Percentiles rank a stretch among this genome's conserved stretches.
These are phyloP conservation scores for Dallia pectoralis DNA, from an alignment of 2,797 vertebrate genomes.

Conservation along the genomic window DNA sequence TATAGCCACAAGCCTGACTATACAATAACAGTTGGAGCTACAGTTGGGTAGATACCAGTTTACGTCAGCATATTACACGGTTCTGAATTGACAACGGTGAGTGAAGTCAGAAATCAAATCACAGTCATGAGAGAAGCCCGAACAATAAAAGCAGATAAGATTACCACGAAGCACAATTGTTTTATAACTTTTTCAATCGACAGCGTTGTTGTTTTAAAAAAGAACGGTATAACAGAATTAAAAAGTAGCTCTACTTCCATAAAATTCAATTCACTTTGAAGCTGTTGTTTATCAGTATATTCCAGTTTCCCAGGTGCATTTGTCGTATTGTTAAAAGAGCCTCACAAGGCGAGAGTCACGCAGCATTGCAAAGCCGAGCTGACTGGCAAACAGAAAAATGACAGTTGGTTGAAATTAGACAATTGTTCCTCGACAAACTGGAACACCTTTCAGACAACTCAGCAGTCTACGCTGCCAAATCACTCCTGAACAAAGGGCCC, in stretches of 20 bases:
- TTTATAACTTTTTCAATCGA: neutral
- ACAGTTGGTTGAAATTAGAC: constrained; percentile 45
- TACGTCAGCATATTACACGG: neutral
- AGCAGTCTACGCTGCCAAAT: constrained; percentile 24
- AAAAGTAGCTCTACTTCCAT: neutral
- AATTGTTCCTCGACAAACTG: constrained; percentile 62
- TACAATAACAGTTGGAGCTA: neutral
- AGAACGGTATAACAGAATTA: neutral
- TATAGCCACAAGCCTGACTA: neutral
- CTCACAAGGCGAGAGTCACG: constrained; percentile 52
- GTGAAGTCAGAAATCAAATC: neutral
- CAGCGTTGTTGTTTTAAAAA: neutral
- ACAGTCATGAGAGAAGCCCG: too few species aligned
- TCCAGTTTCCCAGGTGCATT: constrained; percentile 54
- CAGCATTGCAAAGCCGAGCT: constrained; percentile 59
- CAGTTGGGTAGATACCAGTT: neutral
- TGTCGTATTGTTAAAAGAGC: constrained; percentile 31
- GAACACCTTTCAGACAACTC: constrained; percentile 51
- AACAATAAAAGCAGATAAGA: too few species aligned
- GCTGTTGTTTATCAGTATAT: constrained; percentile 35
- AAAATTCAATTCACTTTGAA: constrained; percentile 27
- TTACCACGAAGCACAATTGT: neutral
- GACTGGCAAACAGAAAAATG: constrained; percentile 65
- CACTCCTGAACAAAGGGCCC: constrained; percentile 35
- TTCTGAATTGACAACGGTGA: neutral